Base-by-base conservation (phyloP, 1,140 invertebrate species). In the Polyergus mexicanus region DNA sequence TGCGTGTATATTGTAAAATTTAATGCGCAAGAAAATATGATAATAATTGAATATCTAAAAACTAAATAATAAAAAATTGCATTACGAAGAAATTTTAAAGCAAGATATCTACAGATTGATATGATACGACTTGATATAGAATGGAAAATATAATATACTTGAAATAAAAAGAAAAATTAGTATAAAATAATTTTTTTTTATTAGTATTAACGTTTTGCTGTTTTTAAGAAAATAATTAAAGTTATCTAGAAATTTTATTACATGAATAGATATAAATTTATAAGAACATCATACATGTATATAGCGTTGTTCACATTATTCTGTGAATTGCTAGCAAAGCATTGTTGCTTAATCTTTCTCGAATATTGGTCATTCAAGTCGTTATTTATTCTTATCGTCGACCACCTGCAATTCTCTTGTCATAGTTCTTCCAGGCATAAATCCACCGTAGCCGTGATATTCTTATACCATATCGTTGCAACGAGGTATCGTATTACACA, bases 391-490 rank as follows among this genome's bases (percentile, higher is more conserved):
- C 41, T 83, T 83, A 83, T 72, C 68, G 25, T n/a, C 25, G n/a
- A 6, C 54, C 68, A 38, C 4, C 22, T 19, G 78, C 25, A 19
- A 81, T 83, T 71, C 56, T 25, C 54, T 44, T 25, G 54, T 25
- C 72, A 81, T 81, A 72, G 78, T 83, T 83, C 78, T 74, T 54
- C 25, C n/a, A 41, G 25, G 38, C 78, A 72, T 83, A 83, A 83
- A 74, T 83, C 78, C 78, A n/a, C 38, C 54, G 32, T 62, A 44
- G 78, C n/a, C 78, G 54, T 74, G 68, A 83, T 83, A 83, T 83
- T 83, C 78, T 83, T 83, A 83, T 83, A 83, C 74, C 68, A 83
- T 83, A 83, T 83, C 68, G 78, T 69, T 83, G 78, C 68, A 83
- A 83, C 78, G 78, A 83, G 78, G 78, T 83, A 83, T 72, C 68